Conservation (phyloP, 2,888 invertebrate genomes). For the Agrochola circellaris region DNA sequence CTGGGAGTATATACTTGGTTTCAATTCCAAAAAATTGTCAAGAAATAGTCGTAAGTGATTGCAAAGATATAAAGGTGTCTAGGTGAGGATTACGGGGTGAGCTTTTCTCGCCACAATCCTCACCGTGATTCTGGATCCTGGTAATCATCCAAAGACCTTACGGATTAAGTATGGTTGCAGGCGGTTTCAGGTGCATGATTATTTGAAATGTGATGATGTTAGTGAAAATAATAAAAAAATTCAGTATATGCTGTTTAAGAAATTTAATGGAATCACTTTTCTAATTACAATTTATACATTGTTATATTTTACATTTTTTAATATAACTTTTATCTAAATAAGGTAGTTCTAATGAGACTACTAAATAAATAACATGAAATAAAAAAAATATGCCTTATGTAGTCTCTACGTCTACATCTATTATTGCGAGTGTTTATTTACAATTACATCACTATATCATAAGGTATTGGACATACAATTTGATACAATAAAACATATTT, state of each 20-base stretch:
- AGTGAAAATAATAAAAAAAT: constrained; percentile 13
- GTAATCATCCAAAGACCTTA: no score
- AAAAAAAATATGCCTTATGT: constrained; percentile 80
- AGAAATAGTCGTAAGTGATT: no score
- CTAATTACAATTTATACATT: constrained; percentile 90
- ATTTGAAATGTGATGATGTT: background rate
- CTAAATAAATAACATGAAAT: constrained; percentile 86
- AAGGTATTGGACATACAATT: constrained; percentile 81
- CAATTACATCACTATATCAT: constrained; percentile 74
- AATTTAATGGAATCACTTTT: constrained; percentile 90
- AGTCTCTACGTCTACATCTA: constrained; percentile 83
- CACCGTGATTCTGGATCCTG: no score
- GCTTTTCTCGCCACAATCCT: no score
- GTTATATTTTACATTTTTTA: constrained; percentile 86
- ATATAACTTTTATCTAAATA: constrained; percentile 80
- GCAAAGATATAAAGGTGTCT: no score
- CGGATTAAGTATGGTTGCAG: background rate
- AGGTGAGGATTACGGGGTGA: no score
- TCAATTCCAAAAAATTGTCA: no score
- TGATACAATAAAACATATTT: constrained; percentile 77
- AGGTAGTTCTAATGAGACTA: constrained; percentile 81
- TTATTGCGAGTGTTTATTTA: constrained; percentile 89
- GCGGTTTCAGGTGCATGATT: background rate
- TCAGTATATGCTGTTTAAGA: constrained; percentile 80
- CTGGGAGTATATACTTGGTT: no score